Base-by-base conservation (phyloP, 2,797 vertebrate genomes). In the Alectoris magna region DNA sequence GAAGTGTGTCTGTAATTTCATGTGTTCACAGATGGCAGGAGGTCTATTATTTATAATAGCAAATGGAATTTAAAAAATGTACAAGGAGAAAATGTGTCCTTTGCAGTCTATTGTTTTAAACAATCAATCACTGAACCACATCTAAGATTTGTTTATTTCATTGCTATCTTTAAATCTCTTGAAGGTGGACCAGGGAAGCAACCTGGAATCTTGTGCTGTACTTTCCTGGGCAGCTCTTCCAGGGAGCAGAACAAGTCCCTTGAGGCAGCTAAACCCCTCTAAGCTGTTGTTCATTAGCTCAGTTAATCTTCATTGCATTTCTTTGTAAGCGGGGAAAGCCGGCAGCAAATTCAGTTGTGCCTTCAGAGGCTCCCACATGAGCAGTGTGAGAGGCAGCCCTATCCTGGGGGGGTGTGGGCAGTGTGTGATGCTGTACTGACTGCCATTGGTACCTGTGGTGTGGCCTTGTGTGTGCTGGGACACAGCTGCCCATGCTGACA, bases 401-500 rank as follows among this genome's bases (percentile, higher is more conserved):
- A 29, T 27, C n/a, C 43, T 24, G 16, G 31, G 43, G 43, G 56
- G 18, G 29, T 7, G 34, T 5, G 21, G 26, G 46, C 15, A 31
- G 18, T 14, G 44, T 8, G 6, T 11, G 22, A 21, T 14, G 29
- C 46, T 38, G 8, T n/a, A 19, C 38, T 26, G 58, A 0, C 29
- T 17, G n/a, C 4, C n/a, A 2, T 0, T 3, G 34, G 8, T 23
- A 7, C 5, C 14, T 12, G 1, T 9, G 14, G 23, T 3, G 19
- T 29, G n/a, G 2, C 7, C 53, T 55, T 2, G 0, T 11, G 2
- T 1, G 23, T 8, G 59, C 5, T 9, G 31, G 14, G 34, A 19
- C 19, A 8, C 1, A 6, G 0, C 38, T 14, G 60, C 46, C n/a
- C 2, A 1, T 3, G 4, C 7, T 10, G 29, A 36, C 58, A 19